Base-by-base conservation (phyloP, 2,113 vertebrate genomes). In the Tauraco erythrolophus region DNA sequence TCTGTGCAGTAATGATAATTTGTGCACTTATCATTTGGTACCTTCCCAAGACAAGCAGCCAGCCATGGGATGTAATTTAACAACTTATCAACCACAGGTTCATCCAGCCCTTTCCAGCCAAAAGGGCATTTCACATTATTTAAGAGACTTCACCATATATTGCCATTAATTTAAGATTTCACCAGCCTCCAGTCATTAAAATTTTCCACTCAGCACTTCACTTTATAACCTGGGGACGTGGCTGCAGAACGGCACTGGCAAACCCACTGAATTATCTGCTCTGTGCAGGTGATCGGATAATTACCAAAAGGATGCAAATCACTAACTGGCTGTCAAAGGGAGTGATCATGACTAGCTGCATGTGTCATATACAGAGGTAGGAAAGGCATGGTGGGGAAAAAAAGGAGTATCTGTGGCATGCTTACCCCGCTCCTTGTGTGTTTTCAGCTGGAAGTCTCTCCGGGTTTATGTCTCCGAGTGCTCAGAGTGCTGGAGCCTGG, bases 101-200 rank as follows among this genome's bases (percentile, higher is more conserved):
- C 86, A 89, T 72, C 83, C 89, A 92, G 90, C 62, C 88, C 91
- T 94, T 91, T 94, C 82, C 81, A 97, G 81, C 76, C 95, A 96
- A 94, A 95, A 95, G 88, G 95, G 84, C 84, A 94, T 95, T 97
- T 95, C 83, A 80, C 81, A 78, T 94, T 97, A 77, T 95, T 97
- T 96, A 90, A 95, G 94, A 83, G 88, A 74, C 87, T 94, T 94
- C 76, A 74, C 94, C 96, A 97, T 84, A 82, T 70, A 94, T 92
- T 87, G 95, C 84, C 91, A 86, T 87, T 94, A 94, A 92, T 97
- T 97, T 95, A 82, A 87, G 93, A 61, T 88, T 94, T 94, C 91
- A 81, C 85, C 75, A 72, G 60, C 51, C 65, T 76, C 53, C n/a
- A 39, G 76, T 95, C 94, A 95, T 97, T 96, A 97, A 91, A 94